These are phyloP conservation scores for Bombus superbus DNA, from an alignment of 1,140 invertebrate genomes.

Conservation along the genomic window DNA sequence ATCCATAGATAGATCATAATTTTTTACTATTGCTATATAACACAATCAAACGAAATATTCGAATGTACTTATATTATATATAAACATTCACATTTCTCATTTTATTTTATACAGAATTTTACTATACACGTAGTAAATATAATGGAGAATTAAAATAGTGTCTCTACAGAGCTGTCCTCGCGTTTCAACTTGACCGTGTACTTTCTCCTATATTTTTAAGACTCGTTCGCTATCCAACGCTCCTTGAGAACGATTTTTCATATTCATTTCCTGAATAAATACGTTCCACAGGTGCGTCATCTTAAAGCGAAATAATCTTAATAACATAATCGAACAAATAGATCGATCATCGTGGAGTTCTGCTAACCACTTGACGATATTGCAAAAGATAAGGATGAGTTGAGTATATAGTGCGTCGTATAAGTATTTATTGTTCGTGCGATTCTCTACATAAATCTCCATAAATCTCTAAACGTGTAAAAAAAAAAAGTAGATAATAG, in stretches of 20 bases:
- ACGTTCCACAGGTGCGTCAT: too few species aligned
- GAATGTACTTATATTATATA: not conserved
- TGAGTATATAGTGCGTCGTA: not conserved
- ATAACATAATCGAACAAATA: not conserved
- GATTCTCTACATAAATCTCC: not conserved
- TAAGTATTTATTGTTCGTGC: not conserved
- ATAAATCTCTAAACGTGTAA: not conserved
- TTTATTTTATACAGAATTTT: not conserved
- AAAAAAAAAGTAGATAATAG: not conserved
- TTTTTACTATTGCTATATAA: not conserved
- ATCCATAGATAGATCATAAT: not conserved
- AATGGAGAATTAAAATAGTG: not conserved
- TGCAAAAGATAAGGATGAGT: not conserved
- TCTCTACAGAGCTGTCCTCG: not conserved
- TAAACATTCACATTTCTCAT: not conserved
- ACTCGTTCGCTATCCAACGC: not conserved
- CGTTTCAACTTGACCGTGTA: slow-evolving; percentile 25
- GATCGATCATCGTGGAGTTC: not conserved
- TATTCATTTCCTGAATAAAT: not conserved
- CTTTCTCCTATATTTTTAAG: slow-evolving; percentile 19
- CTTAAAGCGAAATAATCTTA: not conserved
- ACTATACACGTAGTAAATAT: not conserved
- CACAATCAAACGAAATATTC: not conserved
- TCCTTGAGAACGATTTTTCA: not conserved
- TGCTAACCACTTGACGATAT: not conserved